phyloP scores from a whole-genome alignment of 2,797 vertebrate species.

The Remorina albescens region DNA sequence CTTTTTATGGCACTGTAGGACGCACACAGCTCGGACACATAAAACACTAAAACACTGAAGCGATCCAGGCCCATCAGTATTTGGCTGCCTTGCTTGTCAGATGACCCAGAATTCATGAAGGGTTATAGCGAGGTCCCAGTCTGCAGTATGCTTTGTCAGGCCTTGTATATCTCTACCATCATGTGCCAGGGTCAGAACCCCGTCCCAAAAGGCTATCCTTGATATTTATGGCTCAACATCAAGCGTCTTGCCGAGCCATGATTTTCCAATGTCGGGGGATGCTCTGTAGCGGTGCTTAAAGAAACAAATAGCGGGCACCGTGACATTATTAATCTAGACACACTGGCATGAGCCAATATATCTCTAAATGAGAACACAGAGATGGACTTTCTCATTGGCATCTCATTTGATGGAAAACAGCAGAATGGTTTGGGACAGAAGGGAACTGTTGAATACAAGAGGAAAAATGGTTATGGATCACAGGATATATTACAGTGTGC shows the following conservation, averaged over 20 bases:
- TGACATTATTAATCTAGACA: constrained; percentile 79
- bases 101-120: constrained; percentile 7
- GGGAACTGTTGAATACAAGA: constrained; percentile 63
- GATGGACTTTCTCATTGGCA: constrained; percentile 70
- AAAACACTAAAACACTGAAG: neutral
- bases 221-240: constrained; percentile 49
- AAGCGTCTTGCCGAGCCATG: constrained; percentile 20
- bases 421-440: constrained; percentile 38
- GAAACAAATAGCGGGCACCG: constrained; percentile 57
- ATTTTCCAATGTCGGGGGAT: constrained; percentile 57
- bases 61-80: neutral
- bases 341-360: constrained; percentile 56
- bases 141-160: constrained; percentile 27
- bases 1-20: neutral
- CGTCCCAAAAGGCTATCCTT: constrained; percentile 12
- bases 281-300: constrained; percentile 46
- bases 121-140: neutral
- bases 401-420: constrained; percentile 78
- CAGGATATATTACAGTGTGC: constrained; percentile 32
- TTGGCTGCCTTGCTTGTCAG: constrained; percentile 6
- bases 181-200: constrained; percentile 10
- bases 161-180: constrained; percentile 14
- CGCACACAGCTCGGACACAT: neutral
- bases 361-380: constrained; percentile 67
- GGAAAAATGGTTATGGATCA: constrained; percentile 52